Evolutionary conservation across 92 coral and sea anemone species (phyloP).

Genomic region (Heteractis magnifica): DNA sequence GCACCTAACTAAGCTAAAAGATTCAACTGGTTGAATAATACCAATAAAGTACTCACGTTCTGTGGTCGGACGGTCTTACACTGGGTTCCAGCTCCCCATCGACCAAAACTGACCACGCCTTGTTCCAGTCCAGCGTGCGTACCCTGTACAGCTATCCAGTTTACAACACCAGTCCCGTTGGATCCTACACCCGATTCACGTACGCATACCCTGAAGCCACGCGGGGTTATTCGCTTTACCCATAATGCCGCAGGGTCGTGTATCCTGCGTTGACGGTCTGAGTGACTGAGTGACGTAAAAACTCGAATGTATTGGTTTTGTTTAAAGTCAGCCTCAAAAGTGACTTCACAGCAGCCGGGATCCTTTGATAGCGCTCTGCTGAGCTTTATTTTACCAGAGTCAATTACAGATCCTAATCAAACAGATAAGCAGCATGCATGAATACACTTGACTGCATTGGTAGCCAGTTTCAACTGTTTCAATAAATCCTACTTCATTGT

Average conservation of each 20-base stretch:
- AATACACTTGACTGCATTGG: not conserved
- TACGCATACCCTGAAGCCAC: conserved; percentile 40
- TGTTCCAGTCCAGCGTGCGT: not conserved
- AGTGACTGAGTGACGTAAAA: conserved; percentile 28
- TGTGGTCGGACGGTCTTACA: not conserved
- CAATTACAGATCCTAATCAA: not conserved
- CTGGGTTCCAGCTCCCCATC: conserved; percentile 4
- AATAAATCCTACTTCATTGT: not conserved
- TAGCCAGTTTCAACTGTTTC: not conserved
- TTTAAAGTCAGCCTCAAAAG: not conserved
- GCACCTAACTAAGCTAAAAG: too few relatives aligned
- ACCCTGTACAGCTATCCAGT: conserved; percentile 48
- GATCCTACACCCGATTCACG: conserved; percentile 29
- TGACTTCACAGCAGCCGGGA: not conserved
- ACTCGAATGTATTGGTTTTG: not conserved
- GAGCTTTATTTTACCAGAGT: not conserved
- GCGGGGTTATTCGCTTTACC: conserved; percentile 30
- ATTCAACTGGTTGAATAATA: too few relatives aligned
- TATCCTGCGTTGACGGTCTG: conserved; percentile 8
- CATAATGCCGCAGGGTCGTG: conserved; percentile 47
- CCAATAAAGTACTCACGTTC: not conserved
- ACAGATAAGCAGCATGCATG: not conserved
- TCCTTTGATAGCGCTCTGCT: not conserved
- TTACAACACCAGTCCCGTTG: conserved; percentile 34
- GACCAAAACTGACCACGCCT: not conserved